These are phyloP conservation scores for Chelonus insularis DNA, from an alignment of 1,140 invertebrate species.

Conservation along the genomic window DNA sequence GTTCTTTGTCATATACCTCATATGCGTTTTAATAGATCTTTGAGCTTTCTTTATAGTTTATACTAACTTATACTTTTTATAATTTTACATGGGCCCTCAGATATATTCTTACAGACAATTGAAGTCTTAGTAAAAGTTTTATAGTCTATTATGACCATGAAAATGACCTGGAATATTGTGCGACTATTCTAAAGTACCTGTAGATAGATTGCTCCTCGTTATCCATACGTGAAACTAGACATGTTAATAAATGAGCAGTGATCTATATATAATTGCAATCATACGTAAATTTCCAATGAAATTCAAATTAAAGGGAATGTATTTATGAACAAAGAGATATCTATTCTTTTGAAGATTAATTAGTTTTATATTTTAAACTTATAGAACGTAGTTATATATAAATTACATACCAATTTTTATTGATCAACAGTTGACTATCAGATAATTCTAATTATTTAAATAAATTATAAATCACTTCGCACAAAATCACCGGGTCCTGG, in stretches of 20 bases:
- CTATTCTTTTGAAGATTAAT: too few species aligned
- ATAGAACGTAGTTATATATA: too few species aligned
- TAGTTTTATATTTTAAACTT: too few species aligned
- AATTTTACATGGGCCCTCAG: too few species aligned
- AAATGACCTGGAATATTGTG: background rate
- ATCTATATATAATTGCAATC: conserved; percentile 11
- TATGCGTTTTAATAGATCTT: conserved; percentile 11
- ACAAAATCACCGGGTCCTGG: conserved; percentile 89
- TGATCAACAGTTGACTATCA: background rate
- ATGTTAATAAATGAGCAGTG: conserved; percentile 1
- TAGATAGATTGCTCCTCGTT: conserved; percentile 1
- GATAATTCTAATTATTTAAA: background rate
- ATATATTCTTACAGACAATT: background rate
- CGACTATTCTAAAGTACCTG: background rate
- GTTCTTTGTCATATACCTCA: conserved; percentile 5
- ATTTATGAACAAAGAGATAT: too few species aligned
- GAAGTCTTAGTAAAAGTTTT: background rate
- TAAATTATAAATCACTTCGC: conserved; percentile 75
- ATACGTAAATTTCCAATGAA: background rate
- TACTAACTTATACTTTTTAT: background rate
- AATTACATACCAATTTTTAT: too few species aligned
- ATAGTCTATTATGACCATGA: background rate
- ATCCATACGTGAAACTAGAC: background rate
- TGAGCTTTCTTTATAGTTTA: background rate
- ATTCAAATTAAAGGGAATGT: background rate